phyloP scores from a whole-genome alignment of 1,140 invertebrate species.

The Leptopilina boulardi region DNA sequence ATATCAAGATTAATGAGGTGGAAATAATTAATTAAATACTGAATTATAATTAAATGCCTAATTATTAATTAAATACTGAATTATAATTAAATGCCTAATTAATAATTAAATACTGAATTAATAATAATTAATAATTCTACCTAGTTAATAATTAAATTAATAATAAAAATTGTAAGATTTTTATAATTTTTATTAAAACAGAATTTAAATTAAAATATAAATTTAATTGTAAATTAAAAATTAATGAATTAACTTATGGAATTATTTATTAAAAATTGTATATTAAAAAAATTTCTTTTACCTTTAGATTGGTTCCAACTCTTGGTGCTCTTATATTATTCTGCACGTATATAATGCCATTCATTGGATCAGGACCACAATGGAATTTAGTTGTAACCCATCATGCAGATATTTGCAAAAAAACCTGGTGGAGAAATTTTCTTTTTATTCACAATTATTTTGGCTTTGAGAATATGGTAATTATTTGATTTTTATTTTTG shows the following conservation, averaged over 20 bases:
- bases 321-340: conserved; percentile 80
- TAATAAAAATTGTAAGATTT: too few species aligned
- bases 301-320: conserved; percentile 80
- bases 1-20: conserved; percentile 80
- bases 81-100: too few species aligned
- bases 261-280: too few species aligned
- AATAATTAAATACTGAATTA: too few species aligned
- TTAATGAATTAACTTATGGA: conserved; percentile 14
- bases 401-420: conserved; percentile 80
- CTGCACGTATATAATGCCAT: conserved; percentile 80
- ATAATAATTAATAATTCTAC: too few species aligned
- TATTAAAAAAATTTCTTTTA: too few species aligned
- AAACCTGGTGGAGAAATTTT: conserved; percentile 80
- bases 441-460: conserved; percentile 82
- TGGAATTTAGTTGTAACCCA: conserved; percentile 81
- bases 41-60: too few species aligned
- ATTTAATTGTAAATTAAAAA: neutral
- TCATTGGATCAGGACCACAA: conserved; percentile 80
- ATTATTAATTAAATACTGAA: too few species aligned
- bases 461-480: conserved; percentile 81
- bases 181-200: neutral
- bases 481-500: conserved; percentile 40
- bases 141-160: too few species aligned
- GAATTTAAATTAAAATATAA: neutral
- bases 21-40: too few species aligned